Conservation (phyloP, 2,113 vertebrate species). For the Heterocephalus glaber region DNA sequence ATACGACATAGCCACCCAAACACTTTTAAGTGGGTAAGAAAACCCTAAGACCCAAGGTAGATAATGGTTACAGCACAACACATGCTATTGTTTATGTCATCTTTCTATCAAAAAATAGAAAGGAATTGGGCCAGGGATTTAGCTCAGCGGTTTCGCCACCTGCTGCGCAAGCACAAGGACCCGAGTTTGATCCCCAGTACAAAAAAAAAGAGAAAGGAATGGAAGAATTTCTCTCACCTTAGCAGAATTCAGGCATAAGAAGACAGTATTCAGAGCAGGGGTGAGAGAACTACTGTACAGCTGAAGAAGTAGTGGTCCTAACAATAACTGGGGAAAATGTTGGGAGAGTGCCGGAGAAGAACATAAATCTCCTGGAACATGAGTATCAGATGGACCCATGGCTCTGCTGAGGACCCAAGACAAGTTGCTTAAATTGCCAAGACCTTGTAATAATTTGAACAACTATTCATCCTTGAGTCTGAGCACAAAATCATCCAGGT, state of each 20-base stretch:
- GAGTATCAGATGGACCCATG: too few relatives aligned
- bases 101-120: neutral
- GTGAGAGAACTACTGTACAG: neutral
- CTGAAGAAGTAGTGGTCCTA: too few relatives aligned
- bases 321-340: too few relatives aligned
- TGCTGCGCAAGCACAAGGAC: too few relatives aligned
- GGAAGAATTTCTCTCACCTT: neutral
- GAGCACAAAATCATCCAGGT: neutral
- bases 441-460: neutral
- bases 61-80: neutral
- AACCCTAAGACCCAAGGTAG: neutral
- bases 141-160: too few relatives aligned
- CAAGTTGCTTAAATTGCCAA: neutral
- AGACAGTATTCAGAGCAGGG: neutral
- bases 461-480: neutral
- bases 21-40: neutral
- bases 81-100: neutral
- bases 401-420: neutral
- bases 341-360: neutral
- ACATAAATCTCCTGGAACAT: neutral
- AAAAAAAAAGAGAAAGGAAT: neutral
- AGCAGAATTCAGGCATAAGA: neutral
- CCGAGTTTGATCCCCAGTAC: too few relatives aligned
- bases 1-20: neutral
- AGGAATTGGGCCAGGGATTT: too few relatives aligned